Base-by-base conservation (phyloP, 2,797 vertebrate species). In the Notolepis coatsorum region DNA sequence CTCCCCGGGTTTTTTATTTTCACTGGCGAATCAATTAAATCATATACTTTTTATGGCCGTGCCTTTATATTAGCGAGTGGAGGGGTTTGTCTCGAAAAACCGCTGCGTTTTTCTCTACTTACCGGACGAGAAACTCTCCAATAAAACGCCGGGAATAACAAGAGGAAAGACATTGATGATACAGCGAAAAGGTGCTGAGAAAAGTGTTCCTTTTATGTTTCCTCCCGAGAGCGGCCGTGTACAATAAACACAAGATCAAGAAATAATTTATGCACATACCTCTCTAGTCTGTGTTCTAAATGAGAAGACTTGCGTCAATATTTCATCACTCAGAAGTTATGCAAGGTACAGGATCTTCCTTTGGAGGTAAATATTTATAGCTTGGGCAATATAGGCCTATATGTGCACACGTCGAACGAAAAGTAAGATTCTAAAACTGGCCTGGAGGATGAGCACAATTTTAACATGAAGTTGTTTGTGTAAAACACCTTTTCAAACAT, bases 11-110 rank as follows among this genome's bases (percentile, higher is more conserved):
- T 89, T 79, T 84, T 84, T 80, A 18, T 23, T 38, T 82, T 84
- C 82, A 81, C 82, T 59, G 67, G n/a, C 72, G 65, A 84, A 89
- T 88, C 87, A 90, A 86, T 89, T 87, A 87, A 77, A 87, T 89
- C 84, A 84, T 87, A 86, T 86, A 77, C 70, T 86, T 89, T n/a
- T 86, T 85, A 88, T 74, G 82, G 61, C 61, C 50, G 3, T 38
- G 74, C 69, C 66, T 89, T 84, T 81, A 82, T 86, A 75, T 75
- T 67, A 67, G 80, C 77, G 76, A 85, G 85, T 89, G 79, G 75
- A 58, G n/a, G 63, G 25, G 81, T 81, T n/a, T 28, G 76, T 85
- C 71, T 80, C 73, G n/a, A n/a, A 73, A 84, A 86, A 79, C 13
- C 69, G 71, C 75, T 85, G 80, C 79, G 64, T 59, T 75, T 84